Conservation (phyloP, 2,888 invertebrate genomes). For the Drosophila kokeensis region DNA sequence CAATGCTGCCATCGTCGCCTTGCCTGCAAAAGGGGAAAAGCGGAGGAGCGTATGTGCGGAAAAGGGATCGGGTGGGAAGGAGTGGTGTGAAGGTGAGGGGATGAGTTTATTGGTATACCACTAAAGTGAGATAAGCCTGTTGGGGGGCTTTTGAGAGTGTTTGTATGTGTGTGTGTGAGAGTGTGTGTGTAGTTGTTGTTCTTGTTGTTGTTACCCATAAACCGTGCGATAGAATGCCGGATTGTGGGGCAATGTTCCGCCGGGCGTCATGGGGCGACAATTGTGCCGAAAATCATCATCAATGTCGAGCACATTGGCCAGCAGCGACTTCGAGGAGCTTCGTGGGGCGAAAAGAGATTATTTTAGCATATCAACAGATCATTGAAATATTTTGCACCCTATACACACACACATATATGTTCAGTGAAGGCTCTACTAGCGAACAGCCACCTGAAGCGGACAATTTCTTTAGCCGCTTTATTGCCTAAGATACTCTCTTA, state of each 20-base stretch:
- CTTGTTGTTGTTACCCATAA: constrained; percentile 88
- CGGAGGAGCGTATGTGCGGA: constrained; percentile 32
- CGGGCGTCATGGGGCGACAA: constrained; percentile 89
- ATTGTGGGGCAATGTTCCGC: constrained; percentile 87
- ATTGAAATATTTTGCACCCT: constrained; percentile 11
- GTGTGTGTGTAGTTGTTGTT: constrained; percentile 1
- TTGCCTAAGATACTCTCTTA: not conserved
- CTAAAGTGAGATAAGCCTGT: constrained; percentile 39
- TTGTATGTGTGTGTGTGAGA: not conserved
- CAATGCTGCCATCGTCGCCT: constrained; percentile 85
- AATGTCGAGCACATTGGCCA: constrained; percentile 98
- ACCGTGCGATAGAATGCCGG: constrained; percentile 90
- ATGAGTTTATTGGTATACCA: constrained; percentile 38
- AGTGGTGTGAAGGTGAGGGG: constrained; percentile 2
- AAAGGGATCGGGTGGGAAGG: constrained; percentile 38
- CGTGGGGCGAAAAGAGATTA: constrained; percentile 17
- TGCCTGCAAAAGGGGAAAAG: constrained; percentile 72
- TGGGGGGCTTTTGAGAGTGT: constrained; percentile 5
- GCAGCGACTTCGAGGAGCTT: constrained; percentile 95
- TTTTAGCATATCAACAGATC: constrained; percentile 46
- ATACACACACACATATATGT: not conserved
- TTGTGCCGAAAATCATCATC: constrained; percentile 97
- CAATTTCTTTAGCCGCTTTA: not conserved
- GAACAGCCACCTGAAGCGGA: not conserved
- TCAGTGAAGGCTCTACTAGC: constrained; percentile 1